These are phyloP conservation scores for Rhingia rostrata DNA, from an alignment of 2,888 invertebrate genomes.

Conservation along the genomic window DNA sequence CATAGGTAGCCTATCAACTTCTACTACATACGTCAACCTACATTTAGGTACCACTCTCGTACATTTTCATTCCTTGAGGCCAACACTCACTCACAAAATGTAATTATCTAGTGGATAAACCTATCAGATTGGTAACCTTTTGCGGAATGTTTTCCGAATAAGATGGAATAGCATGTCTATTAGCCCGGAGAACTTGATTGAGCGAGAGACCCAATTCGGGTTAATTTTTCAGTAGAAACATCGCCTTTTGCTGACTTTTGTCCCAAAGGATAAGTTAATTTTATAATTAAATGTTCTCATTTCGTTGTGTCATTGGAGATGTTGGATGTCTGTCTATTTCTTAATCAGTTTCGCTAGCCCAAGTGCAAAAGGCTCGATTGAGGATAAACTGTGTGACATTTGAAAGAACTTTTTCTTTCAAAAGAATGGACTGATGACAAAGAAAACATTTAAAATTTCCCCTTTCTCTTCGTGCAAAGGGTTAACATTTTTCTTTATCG, in stretches of 20 bases:
- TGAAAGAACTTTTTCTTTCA: slow-evolving; percentile 37
- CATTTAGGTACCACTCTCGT: not conserved
- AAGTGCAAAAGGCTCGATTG: slow-evolving; percentile 30
- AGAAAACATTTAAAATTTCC: slow-evolving; percentile 53
- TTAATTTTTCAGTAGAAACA: slow-evolving; percentile 46
- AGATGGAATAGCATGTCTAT: slow-evolving; percentile 39
- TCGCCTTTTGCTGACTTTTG: slow-evolving; percentile 2
- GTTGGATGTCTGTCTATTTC: slow-evolving; percentile 8
- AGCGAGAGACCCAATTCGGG: slow-evolving; percentile 61
- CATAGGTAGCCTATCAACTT: not conserved
- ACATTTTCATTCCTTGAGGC: not conserved
- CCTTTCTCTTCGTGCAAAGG: not conserved
- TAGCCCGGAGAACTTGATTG: slow-evolving; percentile 58
- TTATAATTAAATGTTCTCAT: slow-evolving; percentile 65
- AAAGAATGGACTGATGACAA: slow-evolving; percentile 45
- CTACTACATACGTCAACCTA: not conserved
- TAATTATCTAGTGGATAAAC: slow-evolving; percentile 61
- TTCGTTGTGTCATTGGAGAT: slow-evolving; percentile 19
- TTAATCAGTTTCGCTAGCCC: slow-evolving; percentile 31
- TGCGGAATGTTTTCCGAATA: slow-evolving; percentile 33
- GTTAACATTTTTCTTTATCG: slow-evolving; percentile 30
- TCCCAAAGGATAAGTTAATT: slow-evolving; percentile 55
- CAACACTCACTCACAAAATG: slow-evolving; percentile 20
- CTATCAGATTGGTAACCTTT: slow-evolving; percentile 30
- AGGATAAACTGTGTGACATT: slow-evolving; percentile 65